phyloP scores from a whole-genome alignment of 2,797 vertebrate genomes.

The Rhincodon typus region DNA sequence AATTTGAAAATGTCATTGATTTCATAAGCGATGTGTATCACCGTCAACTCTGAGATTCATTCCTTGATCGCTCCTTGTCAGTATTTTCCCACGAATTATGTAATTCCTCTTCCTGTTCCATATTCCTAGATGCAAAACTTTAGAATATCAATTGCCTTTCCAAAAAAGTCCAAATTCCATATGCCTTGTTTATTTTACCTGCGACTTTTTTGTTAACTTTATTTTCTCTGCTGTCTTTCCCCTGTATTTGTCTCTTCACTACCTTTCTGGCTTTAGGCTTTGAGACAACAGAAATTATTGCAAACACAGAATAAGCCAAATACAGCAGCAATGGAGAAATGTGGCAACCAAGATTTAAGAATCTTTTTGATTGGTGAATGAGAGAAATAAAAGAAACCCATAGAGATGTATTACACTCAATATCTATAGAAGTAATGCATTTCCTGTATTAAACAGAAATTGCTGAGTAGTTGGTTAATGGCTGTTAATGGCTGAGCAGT shows the following conservation, averaged over 20 bases:
- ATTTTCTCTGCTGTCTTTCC: background rate
- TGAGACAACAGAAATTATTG: background rate
- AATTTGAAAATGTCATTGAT: background rate
- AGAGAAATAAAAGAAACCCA: background rate
- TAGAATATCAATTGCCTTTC: background rate
- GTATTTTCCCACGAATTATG: background rate
- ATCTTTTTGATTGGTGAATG: background rate
- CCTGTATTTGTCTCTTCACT: background rate
- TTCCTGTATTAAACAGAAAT: background rate
- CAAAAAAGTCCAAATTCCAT: background rate
- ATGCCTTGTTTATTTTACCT: background rate
- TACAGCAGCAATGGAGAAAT: background rate
- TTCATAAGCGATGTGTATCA: background rate
- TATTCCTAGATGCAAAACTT: background rate
- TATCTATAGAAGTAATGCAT: background rate
- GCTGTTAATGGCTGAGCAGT: background rate
- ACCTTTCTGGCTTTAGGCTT: background rate
- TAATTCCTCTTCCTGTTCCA: background rate
- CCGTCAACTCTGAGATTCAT: background rate
- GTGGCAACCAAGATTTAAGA: background rate
- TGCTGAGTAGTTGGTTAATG: background rate
- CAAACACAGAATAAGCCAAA: background rate
- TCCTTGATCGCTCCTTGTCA: background rate
- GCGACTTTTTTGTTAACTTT: background rate
- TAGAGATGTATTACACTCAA: background rate